Evolutionary conservation across 2,888 invertebrate species (phyloP).

Genomic region (Doris montereyensis): DNA sequence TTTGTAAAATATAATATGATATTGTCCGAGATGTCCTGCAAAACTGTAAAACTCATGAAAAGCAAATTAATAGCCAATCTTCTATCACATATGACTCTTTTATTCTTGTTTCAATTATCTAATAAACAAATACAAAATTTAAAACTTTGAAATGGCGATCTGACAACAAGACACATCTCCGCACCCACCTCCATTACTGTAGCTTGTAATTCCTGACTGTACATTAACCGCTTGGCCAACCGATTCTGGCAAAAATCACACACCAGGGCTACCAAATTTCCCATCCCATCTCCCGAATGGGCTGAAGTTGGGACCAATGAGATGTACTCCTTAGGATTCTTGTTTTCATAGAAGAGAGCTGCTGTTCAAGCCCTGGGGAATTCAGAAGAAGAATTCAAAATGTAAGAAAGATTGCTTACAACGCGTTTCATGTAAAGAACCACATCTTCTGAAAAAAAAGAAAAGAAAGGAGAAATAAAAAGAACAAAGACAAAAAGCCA

Average conservation of each 20-base stretch:
- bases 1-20: too few relatives aligned
- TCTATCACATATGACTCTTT: too few relatives aligned
- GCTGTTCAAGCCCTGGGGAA: conserved; percentile 89
- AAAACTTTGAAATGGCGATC: too few relatives aligned
- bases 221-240: conserved; percentile 90
- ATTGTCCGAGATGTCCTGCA: too few relatives aligned
- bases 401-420: too few relatives aligned
- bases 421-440: too few relatives aligned
- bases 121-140: too few relatives aligned
- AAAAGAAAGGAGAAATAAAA: not conserved
- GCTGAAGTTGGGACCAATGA: conserved; percentile 98
- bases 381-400: not conserved
- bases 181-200: conserved; percentile 76
- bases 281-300: conserved; percentile 98
- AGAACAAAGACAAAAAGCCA: not conserved
- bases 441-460: not conserved
- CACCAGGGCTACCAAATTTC: conserved; percentile 94
- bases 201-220: conserved; percentile 88
- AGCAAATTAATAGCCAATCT: too few relatives aligned
- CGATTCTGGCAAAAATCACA: conserved; percentile 93
- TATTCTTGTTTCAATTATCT: too few relatives aligned
- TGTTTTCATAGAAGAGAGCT: conserved; percentile 95
- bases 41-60: too few relatives aligned
- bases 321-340: conserved; percentile 92
- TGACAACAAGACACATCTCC: too few relatives aligned